Base-by-base conservation (phyloP, 1,140 invertebrate species). In the Papilio polyxenes region DNA sequence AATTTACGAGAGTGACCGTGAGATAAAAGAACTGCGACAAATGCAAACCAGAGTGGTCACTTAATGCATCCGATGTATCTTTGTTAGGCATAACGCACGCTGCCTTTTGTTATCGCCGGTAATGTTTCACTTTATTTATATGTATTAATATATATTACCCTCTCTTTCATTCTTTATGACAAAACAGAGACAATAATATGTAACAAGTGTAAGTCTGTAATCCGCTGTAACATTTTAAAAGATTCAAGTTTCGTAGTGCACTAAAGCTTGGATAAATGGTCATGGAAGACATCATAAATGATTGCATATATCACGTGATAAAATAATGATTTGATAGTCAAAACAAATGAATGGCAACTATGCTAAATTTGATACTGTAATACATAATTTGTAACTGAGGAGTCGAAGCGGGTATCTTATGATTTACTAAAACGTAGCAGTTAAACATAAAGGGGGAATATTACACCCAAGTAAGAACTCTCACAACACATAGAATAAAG, bases 11-110 rank as follows among this genome's bases (percentile, higher is more conserved):
- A 53, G 20, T 76, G n/a, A 15, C 20, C 10, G 10, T 51, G 75
- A 20, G 23, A 77, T 77, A 77, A 75, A 75, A 72, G 23, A 77
- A 56, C 49, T 17, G 75, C 49, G 75, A 77, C 75, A 17, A 53
- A 53, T 53, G 1, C 20, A 53, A 77, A 51, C 75, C 44, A 20
- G 13, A 31, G 5, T 15, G 75, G 75, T 51, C 75, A 77, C 75
- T 76, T 76, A 77, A 77, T 77, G 75, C 75, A 77, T 56, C 23
- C 75, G 7, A 77, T 77, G 49, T 77, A 75, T 75, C 74, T 48
- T 53, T 56, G 75, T 77, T 77, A 17, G 49, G n/a, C 49, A 77
- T 77, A 77, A 77, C 56, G 75, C 75, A 77, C 49, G 11, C 75
- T 31, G 44, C 75, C 75, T 77, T 77, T 75, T 75, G 75, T 75